Evolutionary conservation across 2,113 vertebrate genomes (phyloP), one percentile per base, ranked within the genome.

Genomic region (Apteryx mantelli): DNA sequence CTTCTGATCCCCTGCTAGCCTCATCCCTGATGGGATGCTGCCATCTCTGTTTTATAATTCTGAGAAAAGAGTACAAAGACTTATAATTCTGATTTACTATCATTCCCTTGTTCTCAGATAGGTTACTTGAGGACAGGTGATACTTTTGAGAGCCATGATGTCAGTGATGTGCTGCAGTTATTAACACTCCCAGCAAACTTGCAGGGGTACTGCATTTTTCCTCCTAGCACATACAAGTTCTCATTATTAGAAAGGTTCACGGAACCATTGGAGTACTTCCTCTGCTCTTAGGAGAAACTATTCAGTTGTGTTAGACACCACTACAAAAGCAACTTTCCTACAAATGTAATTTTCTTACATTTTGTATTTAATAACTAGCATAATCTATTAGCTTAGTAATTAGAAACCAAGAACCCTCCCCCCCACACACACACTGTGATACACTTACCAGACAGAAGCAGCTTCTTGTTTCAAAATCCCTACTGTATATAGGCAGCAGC

Each of bases 261-360:
- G 77, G 24, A 61, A 13, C 34, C 69, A 9, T 5, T 56, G 2
- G 10, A 80, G 9, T 8, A 16, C 48, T 16, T 63, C 2, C 12
- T 42, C 0, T 2, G 85, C 11, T 5, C 16, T 65, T 44, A 19
- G 44, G 6, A 14, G 2, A 76, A 3, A 11, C 6, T 52, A n/a
- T 9, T 80, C 0, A 17, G 5, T 38, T 84, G 5, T 3, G n/a
- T 28, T 7, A 52, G 3, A 15, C 2, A 0, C 4, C 64, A 46
- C 9, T 12, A 10, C 26, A 50, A 74, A 50, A 86, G 2, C 13
- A 53, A 2, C 7, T 76, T 69, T 42, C 18, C 10, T 1, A 11
- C 0, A 2, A 0, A 0, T 0, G 0, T 1, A 85, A 1, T 53
- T 50, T 9, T 7, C 26, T 58, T 26, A 0, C 4, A 71, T 4